phyloP scores from a whole-genome alignment of 2,113 vertebrate species.

The Pseudois nayaur region DNA sequence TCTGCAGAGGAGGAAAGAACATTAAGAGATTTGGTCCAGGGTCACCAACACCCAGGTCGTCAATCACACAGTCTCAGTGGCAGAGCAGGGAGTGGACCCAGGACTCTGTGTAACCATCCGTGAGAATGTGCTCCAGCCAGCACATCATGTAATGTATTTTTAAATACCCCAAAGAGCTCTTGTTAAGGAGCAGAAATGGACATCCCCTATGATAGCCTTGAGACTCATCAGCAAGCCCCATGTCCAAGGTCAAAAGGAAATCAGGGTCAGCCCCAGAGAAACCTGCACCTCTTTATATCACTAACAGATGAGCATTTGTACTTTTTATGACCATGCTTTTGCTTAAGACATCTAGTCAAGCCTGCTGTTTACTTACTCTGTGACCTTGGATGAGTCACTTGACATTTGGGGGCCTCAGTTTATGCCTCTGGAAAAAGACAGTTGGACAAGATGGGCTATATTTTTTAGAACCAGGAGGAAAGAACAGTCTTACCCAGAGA shows the following conservation, averaged over 20 bases:
- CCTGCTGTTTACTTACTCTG: not conserved
- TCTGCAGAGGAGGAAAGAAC: conserved; percentile 25
- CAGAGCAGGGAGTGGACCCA: not conserved
- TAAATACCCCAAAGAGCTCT: conserved; percentile 42
- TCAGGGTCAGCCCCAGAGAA: not conserved
- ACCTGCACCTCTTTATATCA: not conserved
- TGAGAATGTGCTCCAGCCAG: not conserved
- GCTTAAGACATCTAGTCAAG: not conserved
- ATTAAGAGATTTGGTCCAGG: conserved; percentile 48
- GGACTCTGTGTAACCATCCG: not conserved
- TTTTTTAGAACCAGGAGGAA: not conserved
- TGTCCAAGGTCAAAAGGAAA: conserved; percentile 33
- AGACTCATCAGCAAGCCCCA: not conserved
- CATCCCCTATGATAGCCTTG: not conserved
- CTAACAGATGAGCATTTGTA: not conserved
- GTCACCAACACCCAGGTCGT: not conserved
- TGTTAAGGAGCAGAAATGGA: conserved; percentile 30
- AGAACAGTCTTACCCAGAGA: not conserved
- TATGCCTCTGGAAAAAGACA: not conserved
- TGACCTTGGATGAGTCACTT: not conserved
- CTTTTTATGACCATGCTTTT: not conserved
- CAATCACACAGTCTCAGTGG: conserved; percentile 27
- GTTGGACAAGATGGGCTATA: not conserved
- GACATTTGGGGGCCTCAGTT: not conserved
- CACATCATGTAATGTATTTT: not conserved